Base-by-base conservation (phyloP, 2,797 vertebrate species). In the Sternarchorhynchus goeldii region DNA sequence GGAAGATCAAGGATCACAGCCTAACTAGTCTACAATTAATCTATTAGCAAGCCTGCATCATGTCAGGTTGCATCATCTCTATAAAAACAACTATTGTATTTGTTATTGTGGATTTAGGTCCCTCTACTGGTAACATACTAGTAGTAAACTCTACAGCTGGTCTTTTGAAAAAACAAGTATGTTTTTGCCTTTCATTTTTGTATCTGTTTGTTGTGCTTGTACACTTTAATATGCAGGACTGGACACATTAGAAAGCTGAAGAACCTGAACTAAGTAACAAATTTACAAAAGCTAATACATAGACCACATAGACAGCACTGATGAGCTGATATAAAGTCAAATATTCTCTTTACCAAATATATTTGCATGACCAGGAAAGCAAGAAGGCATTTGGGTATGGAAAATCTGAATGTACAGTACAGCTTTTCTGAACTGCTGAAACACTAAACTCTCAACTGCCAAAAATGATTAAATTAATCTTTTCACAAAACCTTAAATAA, bases 71-170 rank as follows among this genome's bases (percentile, higher is more conserved):
- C 17, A 57, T 7, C 34, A 18, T 25, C 41, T 62, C 20, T 53
- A 2, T 58, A 75, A 62, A 58, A 39, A 71, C 45, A 12, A 50
- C 45, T 14, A 50, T 10, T 12, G 12, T 50, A 50, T 50, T 50
- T 50, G 45, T 50, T 50, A 50, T 64, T 70, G 32, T n/a, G 75
- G 58, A 36, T 71, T 6, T 45, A 81, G 75, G 57, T 71, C 84
- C 79, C 73, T 83, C 81, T 85, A 77, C 76, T 83, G 84, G 81
- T 76, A 32, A 57, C 56, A 62, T 60, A 16, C 10, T 18, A 62
- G 50, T 21, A 76, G 41, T 14, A 71, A 31, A 57, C 18, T 4
- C 14, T 65, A 62, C 14, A 29, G 69, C 14, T 17, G 57, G 39
- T 3, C 31, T 20, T 41, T 7, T 36, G 8, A 32, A 18, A 5